These are phyloP conservation scores for Chrysolina americana DNA, from an alignment of 2,888 invertebrate species.

Conservation along the genomic window DNA sequence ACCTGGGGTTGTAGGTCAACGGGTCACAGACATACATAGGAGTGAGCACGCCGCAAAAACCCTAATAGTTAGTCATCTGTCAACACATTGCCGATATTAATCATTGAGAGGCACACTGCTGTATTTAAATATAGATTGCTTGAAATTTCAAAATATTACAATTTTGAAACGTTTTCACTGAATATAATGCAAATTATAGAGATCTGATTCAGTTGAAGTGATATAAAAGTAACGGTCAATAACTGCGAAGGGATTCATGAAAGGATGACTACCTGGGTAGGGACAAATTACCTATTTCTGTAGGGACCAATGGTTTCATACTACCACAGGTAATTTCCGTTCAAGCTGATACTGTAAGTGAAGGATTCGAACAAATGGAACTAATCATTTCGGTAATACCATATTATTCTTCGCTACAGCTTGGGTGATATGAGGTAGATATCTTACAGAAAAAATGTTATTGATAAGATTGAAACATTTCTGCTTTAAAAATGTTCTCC, in stretches of 20 bases:
- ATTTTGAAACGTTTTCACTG: neutral
- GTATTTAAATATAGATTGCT: constrained; percentile 36
- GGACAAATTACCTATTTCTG: constrained; percentile 40
- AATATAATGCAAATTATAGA: no score
- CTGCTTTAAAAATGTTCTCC: no score
- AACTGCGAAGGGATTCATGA: constrained; percentile 29
- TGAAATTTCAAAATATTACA: constrained; percentile 3
- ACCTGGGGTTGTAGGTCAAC: constrained; percentile 63
- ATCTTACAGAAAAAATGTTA: no score
- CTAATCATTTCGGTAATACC: no score
- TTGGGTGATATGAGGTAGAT: no score
- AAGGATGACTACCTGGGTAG: constrained; percentile 47
- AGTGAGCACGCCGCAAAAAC: constrained; percentile 70
- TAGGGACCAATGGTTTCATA: constrained; percentile 7
- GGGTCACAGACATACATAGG: constrained; percentile 66
- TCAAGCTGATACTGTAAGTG: no score
- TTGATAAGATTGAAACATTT: no score
- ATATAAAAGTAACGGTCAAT: constrained; percentile 9
- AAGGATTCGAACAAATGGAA: no score
- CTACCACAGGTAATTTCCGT: constrained; percentile 26
- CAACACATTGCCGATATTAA: constrained; percentile 71
- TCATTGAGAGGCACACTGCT: constrained; percentile 59
- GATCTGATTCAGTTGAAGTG: no score
- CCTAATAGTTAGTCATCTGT: constrained; percentile 69
- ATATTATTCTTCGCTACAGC: no score